A percentile compares a stretch with the other conserved stretches of the same genome.
These are phyloP conservation scores for Corythornis cristatus DNA, from an alignment of 2,113 vertebrate genomes.

Conservation along the genomic window DNA sequence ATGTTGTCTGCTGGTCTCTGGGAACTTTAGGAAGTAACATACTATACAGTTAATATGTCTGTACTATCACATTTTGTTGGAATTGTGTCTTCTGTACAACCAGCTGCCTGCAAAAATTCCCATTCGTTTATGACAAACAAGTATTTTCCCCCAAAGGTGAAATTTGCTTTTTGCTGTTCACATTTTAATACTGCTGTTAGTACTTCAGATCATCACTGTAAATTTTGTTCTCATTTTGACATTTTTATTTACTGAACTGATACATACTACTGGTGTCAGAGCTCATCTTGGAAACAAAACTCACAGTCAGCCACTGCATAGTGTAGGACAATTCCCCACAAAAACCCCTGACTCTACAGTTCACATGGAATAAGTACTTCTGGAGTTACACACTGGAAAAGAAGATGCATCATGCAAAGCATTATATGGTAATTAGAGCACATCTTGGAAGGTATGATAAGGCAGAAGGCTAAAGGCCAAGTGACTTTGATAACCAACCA, in stretches of 20 bases:
- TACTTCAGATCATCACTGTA: constrained; percentile 66
- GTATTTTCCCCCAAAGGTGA: constrained; percentile 47
- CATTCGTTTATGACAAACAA: constrained; percentile 56
- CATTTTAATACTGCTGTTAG: constrained; percentile 56
- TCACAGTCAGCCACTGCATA: constrained; percentile 65
- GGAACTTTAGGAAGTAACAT: constrained; percentile 47
- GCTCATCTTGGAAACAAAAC: constrained; percentile 56
- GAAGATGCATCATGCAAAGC: constrained; percentile 55
- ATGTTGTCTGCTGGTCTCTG: constrained; percentile 69
- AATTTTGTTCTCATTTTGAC: constrained; percentile 3
- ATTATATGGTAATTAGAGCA: constrained; percentile 62
- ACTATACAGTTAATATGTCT: constrained; percentile 45
- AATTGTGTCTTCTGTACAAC: constrained; percentile 67
- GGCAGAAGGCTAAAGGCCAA: constrained; percentile 64
- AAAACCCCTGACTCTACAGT: constrained; percentile 59
- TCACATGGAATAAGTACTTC: constrained; percentile 35
- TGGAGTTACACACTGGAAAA: constrained; percentile 46
- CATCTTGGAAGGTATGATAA: constrained; percentile 70
- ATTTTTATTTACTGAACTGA: constrained; percentile 67
- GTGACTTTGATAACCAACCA: constrained; percentile 59
- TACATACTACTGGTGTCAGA: constrained; percentile 59
- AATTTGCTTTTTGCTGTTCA: constrained; percentile 31
- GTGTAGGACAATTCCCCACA: constrained; percentile 66
- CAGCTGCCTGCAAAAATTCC: constrained; percentile 60
- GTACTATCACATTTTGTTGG: constrained; percentile 41